Conservation (phyloP, 2,113 vertebrate genomes). For the Gavialis gangeticus region DNA sequence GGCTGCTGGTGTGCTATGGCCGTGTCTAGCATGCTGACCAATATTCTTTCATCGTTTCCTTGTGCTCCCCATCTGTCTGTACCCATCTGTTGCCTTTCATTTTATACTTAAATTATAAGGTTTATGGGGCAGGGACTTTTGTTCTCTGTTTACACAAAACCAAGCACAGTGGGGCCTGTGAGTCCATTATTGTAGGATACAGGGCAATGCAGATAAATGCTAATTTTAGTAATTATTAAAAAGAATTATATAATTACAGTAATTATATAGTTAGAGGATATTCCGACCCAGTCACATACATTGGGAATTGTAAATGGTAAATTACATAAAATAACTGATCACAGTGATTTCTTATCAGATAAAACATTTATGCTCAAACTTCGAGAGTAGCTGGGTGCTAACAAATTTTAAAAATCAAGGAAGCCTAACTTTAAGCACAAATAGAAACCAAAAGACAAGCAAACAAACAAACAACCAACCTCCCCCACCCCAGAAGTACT, state of each 20-base stretch:
- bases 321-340: background rate
- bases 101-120: background rate
- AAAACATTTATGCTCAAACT: background rate
- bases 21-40: background rate
- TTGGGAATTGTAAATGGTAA: background rate
- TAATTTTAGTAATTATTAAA: background rate
- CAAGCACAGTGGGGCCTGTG: background rate
- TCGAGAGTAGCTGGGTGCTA: background rate
- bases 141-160: background rate
- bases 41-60: background rate
- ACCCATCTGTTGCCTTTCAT: background rate
- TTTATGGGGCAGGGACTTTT: background rate
- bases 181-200: background rate
- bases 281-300: background rate
- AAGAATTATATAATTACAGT: background rate
- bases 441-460: too few relatives aligned
- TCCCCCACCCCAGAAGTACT: background rate
- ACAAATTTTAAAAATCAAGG: background rate
- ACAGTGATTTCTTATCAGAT: background rate
- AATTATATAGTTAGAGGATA: background rate
- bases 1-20: background rate
- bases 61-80: rapidly evolving
- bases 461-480: too few relatives aligned
- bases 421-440: background rate
- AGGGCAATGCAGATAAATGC: background rate